Evolutionary conservation across 1,140 invertebrate species (phyloP).

Genomic region (Penaeus vannamei): DNA sequence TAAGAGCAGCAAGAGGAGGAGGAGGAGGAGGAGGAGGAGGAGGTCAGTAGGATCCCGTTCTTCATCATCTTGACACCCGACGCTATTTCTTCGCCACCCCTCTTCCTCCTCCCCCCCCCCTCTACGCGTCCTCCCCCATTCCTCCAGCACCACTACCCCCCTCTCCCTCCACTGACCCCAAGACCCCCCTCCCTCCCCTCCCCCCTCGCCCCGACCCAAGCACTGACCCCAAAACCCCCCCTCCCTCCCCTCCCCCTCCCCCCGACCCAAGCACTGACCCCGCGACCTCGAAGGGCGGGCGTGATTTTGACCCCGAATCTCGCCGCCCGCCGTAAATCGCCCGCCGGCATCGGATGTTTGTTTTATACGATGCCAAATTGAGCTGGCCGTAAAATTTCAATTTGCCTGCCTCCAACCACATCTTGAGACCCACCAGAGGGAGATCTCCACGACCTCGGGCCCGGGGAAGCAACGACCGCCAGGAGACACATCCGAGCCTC

Average conservation of each 20-base stretch:
- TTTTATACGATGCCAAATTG: constrained; percentile 60
- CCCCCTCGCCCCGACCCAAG: not conserved
- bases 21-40: not conserved
- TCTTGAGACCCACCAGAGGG: constrained; percentile 19
- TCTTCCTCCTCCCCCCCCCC: not conserved
- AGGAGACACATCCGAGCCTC: constrained; percentile 19
- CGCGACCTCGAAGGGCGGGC: no score
- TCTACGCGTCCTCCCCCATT: not conserved
- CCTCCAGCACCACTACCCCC: not conserved
- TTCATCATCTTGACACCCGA: not conserved
- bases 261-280: not conserved
- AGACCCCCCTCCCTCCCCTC: not conserved
- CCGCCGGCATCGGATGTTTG: not conserved
- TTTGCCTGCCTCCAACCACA: constrained; percentile 41
- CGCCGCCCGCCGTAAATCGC: constrained; percentile 30
- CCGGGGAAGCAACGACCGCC: constrained; percentile 12
- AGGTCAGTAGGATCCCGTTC: not conserved
- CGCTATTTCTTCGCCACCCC: not conserved
- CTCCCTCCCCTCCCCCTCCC: not conserved
- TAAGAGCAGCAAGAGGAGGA: not conserved
- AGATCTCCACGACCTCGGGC: not conserved
- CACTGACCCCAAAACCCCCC: not conserved
- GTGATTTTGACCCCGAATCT: not conserved
- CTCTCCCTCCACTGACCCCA: not conserved
- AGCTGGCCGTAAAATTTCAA: constrained; percentile 64